Conservation (phyloP, 2,888 invertebrate genomes). For the Anthophora plumipes region DNA sequence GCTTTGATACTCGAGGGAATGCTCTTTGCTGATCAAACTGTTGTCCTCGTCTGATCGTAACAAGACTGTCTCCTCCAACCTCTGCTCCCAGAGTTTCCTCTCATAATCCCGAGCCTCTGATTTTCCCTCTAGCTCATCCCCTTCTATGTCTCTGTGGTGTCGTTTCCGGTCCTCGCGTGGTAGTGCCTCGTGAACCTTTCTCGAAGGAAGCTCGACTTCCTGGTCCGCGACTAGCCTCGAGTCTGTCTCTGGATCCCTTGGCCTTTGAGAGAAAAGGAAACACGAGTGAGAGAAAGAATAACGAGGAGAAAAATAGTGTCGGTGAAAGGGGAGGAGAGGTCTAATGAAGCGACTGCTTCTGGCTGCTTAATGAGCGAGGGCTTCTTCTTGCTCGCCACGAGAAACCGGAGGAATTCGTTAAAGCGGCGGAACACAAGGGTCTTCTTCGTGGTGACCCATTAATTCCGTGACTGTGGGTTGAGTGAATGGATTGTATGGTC, state of each 20-base stretch:
- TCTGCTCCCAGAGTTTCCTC: constrained; percentile 44
- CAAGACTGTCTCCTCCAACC: constrained; percentile 47
- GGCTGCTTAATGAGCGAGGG: constrained; percentile 45
- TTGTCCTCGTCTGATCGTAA: constrained; percentile 63
- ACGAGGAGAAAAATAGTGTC: constrained; percentile 11
- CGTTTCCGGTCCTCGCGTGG: not conserved
- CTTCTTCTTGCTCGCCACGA: constrained; percentile 40
- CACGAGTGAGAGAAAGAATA: constrained; percentile 1
- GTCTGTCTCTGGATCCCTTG: not conserved
- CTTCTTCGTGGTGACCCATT: constrained; percentile 54
- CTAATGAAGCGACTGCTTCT: constrained; percentile 30
- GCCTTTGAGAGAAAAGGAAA: constrained; percentile 27
- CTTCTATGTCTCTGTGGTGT: not conserved
- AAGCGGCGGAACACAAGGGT: constrained; percentile 52
- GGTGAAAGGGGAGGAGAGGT: not conserved
- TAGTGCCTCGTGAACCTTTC: constrained; percentile 1
- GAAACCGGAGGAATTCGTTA: constrained; percentile 51
- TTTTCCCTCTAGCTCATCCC: not conserved
- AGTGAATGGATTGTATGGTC: not conserved
- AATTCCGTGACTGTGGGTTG: constrained; percentile 43
- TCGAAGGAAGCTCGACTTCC: constrained; percentile 1
- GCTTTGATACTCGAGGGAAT: constrained; percentile 76
- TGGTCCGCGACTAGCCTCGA: not conserved
- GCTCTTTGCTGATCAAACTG: constrained; percentile 73
- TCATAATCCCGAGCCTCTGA: constrained; percentile 40